Base-by-base conservation (phyloP, 2,888 invertebrate species). In the Campopleginae sp. region DNA sequence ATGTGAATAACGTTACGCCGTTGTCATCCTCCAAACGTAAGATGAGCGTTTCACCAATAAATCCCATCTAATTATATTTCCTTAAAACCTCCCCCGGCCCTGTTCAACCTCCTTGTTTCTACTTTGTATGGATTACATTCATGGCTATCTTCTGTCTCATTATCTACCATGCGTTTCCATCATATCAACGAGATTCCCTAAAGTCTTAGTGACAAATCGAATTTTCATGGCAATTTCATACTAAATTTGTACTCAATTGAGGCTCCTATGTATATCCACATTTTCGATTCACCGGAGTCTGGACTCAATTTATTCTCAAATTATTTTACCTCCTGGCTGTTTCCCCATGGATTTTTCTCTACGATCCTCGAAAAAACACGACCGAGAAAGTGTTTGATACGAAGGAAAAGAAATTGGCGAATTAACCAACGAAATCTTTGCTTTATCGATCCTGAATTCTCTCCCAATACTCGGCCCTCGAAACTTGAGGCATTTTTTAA, bases 11-110 rank as follows among this genome's bases (percentile, higher is more conserved):
- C 61, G 46, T 19, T n/a, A 66, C 58, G 38, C 8, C 58, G 51
- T 70, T 74, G 65, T 61, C 74, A 31, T 61, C 68, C 63, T 61
- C 46, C 76, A 82, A 77, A 82, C 77, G 72, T 61, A 80, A 83
- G 82, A 80, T 63, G 80, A 86, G 77, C 74, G 72, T 63, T 83
- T 77, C 27, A 68, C 70, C 83, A 72, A 86, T 86, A 86, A 86
- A 83, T 86, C 80, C 68, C 63, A 48, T 65, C 80, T 86, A 83
- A 86, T 86, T 86, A 83, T 86, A 83, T 80, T 79, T 46, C 72
- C 78, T 66, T 80, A 66, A 46, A 68, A 66, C 46, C 65, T 79
- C 44, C 23, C 23, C 65, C 27, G 44, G n/a, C n/a, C n/a, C n/a
- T 17, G 42, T 8, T 23, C 14, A 46, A 44, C 6, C 51, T 71